A percentile compares a stretch with the other conserved stretches of the same genome.
phyloP scores from a whole-genome alignment of 2,888 invertebrate genomes.

The Acanthopleura granulata region DNA sequence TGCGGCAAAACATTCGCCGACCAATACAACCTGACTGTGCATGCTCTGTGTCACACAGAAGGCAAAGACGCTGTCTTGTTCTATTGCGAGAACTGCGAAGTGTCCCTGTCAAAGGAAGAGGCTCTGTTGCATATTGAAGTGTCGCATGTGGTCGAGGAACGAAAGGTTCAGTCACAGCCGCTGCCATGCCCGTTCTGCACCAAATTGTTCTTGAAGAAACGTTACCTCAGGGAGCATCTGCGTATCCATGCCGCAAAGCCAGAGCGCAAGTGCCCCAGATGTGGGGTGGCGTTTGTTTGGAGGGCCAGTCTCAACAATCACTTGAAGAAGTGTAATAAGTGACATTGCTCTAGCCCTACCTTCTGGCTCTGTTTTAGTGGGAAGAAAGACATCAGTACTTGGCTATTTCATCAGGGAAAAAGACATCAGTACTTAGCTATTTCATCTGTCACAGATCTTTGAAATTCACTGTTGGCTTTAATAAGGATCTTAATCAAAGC shows the following conservation, averaged over 20 bases:
- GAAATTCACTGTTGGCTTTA: too few relatives aligned
- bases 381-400: too few relatives aligned
- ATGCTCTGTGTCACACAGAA: not conserved
- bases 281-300: not conserved
- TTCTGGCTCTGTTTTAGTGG: too few relatives aligned
- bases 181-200: not conserved
- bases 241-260: not conserved
- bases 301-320: slow-evolving; percentile 8
- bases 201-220: not conserved
- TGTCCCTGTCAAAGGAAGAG: not conserved
- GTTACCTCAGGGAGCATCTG: slow-evolving; percentile 9
- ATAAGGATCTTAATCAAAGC: too few relatives aligned
- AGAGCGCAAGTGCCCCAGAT: not conserved
- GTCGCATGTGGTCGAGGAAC: not conserved
- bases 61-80: not conserved
- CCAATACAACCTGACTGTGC: too few relatives aligned
- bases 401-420: too few relatives aligned
- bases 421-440: too few relatives aligned
- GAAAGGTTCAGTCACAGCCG: not conserved
- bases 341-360: too few relatives aligned
- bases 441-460: too few relatives aligned
- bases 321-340: slow-evolving; percentile 2
- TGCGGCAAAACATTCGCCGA: too few relatives aligned
- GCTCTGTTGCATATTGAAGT: not conserved
- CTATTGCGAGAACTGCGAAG: not conserved